Conservation (phyloP, 2,888 invertebrate species). For the Exocentrus adspersus region DNA sequence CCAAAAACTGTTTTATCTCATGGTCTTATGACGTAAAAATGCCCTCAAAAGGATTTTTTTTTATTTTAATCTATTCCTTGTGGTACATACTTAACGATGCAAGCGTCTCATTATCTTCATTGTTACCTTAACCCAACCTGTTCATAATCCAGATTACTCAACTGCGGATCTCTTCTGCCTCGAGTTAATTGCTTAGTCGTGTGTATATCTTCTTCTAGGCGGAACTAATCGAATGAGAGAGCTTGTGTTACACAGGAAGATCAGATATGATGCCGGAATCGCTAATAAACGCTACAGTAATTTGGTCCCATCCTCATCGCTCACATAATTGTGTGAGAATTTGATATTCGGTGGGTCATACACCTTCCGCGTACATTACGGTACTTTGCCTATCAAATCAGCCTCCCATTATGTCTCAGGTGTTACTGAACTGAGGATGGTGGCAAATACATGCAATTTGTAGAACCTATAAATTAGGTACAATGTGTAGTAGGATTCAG, state of each 20-base stretch:
- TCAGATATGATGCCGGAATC: constrained; percentile 1
- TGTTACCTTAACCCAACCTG: background rate
- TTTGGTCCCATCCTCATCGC: constrained; percentile 9
- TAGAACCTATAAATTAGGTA: too few relatives aligned
- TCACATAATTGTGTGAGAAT: constrained; percentile 14
- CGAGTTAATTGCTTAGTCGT: constrained; percentile 1
- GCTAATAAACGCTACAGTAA: constrained; percentile 5
- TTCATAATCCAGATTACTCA: background rate
- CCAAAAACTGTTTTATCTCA: too few relatives aligned
- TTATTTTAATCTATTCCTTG: too few relatives aligned
- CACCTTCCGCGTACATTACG: constrained; percentile 5
- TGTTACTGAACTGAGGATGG: background rate
- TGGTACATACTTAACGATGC: too few relatives aligned
- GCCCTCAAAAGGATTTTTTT: too few relatives aligned
- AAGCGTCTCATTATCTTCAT: too few relatives aligned
- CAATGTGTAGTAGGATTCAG: too few relatives aligned
- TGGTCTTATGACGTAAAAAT: too few relatives aligned
- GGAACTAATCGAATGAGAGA: constrained; percentile 7
- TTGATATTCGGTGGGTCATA: constrained; percentile 9
- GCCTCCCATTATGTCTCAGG: background rate
- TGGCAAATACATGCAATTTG: background rate
- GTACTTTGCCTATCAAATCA: background rate
- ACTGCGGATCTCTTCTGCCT: background rate
- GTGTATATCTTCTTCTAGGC: constrained; percentile 5
- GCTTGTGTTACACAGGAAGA: constrained; percentile 4